Base-by-base conservation (phyloP, 2,113 vertebrate genomes). In the Engystomops pustulosus region DNA sequence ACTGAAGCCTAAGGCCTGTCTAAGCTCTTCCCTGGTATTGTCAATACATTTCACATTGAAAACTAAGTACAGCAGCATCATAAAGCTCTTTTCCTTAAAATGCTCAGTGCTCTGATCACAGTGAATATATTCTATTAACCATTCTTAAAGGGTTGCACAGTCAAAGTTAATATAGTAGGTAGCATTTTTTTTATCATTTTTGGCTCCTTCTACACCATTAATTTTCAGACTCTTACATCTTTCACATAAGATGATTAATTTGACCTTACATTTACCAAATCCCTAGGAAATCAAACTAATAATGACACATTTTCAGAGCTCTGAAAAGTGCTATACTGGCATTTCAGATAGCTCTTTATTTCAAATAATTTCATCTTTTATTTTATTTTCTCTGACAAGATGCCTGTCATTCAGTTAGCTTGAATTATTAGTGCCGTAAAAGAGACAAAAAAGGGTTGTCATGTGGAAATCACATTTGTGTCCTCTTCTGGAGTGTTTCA, bases 341-440 rank as follows among this genome's bases (percentile, higher is more conserved):
- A 75, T 75, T 83, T 83, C 70, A 65, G 70, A 83, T 36, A 51
- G 49, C 30, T 75, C 67, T 76, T 83, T 83, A 76, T 76, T 83
- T 76, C 51, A 74, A 65, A 49, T 75, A 67, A 83, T 67, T 83
- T 67, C 20, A 75, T 62, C 79, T 70, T 53, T 53, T 51, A n/a
- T 41, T 71, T 47, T 72, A 62, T 83, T 83, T 36, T 49, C 10
- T 67, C 12, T 25, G 44, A 67, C 67, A 76, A 76, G 75, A 67
- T 38, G 20, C 20, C 55, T 76, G 55, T 76, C n/a, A 67, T 74
- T 83, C 36, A 83, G 53, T 51, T 67, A 76, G 18, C 20, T 45
- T 36, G 51, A 14, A 74, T 76, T 76, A 83, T 76, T 67, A 83
- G 17, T 38, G 4, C 17, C 25, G n/a, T 49, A 32, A 18, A 65